Evolutionary conservation across 2,113 vertebrate genomes (phyloP).

Genomic region (Capra hircus): DNA sequence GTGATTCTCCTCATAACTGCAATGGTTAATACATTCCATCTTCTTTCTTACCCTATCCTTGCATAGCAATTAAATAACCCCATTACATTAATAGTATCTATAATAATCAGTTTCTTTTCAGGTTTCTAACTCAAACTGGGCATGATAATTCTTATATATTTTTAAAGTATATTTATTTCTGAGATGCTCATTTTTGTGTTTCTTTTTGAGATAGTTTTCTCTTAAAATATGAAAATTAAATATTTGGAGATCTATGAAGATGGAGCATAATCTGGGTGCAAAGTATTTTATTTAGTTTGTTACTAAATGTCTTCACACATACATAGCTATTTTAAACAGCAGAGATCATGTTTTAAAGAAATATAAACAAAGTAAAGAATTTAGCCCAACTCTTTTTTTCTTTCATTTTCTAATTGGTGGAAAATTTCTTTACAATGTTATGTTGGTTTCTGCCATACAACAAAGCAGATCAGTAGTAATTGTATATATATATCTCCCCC

Average conservation of each 20-base stretch:
- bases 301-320: neutral
- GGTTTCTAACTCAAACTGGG: neutral
- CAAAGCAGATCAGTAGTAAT: neutral
- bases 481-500: neutral
- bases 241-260: neutral
- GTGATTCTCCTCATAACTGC: neutral
- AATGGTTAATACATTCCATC: neutral
- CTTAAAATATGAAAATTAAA: slow-evolving; percentile 38
- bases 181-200: neutral
- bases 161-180: neutral
- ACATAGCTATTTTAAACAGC: neutral
- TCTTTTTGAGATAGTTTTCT: slow-evolving; percentile 14
- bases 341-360: slow-evolving; percentile 6
- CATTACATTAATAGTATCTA: slow-evolving; percentile 3
- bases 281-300: neutral
- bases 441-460: neutral
- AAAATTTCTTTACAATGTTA: neutral
- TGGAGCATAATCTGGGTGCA: neutral
- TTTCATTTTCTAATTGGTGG: neutral
- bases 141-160: neutral
- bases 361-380: neutral
- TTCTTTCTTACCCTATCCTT: slow-evolving; percentile 8
- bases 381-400: neutral
- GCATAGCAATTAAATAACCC: neutral
- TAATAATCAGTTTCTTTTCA: neutral